Evolutionary conservation across 1,140 invertebrate genomes (phyloP), one percentile per base, ranked within the genome.

Genomic region (Pseudachorutes palmiensis): DNA sequence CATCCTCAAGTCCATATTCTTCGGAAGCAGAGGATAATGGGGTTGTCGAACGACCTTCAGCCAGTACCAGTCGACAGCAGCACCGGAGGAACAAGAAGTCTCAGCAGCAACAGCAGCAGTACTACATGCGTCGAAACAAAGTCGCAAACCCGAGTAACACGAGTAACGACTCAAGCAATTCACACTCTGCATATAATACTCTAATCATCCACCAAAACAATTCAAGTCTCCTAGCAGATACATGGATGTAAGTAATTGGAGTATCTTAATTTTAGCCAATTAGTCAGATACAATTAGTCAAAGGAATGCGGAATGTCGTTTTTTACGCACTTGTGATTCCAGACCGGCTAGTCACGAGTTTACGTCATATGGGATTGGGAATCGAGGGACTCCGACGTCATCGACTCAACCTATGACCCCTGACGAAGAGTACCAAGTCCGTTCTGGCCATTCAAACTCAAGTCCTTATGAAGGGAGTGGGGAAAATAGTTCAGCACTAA

Each of bases 191-290:
- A 1, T 76, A 72, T 24, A 76, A 77, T 69, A 78, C 76, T 67
- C 69, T 78, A 12, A 76, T 77, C 48, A 78, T 78, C 24, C 76
- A 76, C 64, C 70, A 75, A 19, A 76, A 74, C 31, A 74, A 71
- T 68, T 63, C 65, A 45, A 74, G 72, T 69, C 66, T 74, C 30
- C 66, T 74, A 30, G 72, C 72, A 28, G 72, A 74, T 64, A 74
- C 72, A 19, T 74, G 72, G 72, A 71, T 74, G 72, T 74, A 67
- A 71, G 70, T 64, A 28, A 33, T 31, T 69, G 12, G 22, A 49
- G 9, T 49, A 19, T 51, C 48, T 14, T 5, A 2, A 64, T 28
- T 22, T 3, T 19, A 36, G 33, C 1, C 5, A 51, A 62, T 36
- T 64, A 48, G 29, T 51, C 1, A 5, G 2, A 51, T 49, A 2